These are phyloP conservation scores for Batillaria attramentaria DNA, from an alignment of 1,140 invertebrate species.

Conservation along the genomic window DNA sequence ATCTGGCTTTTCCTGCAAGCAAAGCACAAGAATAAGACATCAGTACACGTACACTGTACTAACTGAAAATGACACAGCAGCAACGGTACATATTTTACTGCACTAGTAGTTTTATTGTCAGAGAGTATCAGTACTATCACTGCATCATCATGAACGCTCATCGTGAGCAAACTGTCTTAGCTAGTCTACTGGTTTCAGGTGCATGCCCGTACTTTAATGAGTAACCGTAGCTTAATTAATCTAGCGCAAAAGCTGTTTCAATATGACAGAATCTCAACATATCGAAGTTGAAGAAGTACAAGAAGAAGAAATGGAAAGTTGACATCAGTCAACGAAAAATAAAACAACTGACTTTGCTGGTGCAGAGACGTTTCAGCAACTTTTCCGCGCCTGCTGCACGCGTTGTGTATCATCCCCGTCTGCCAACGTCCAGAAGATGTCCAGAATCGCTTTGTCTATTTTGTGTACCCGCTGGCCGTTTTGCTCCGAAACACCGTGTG, in stretches of 20 bases:
- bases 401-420: slow-evolving; percentile 42
- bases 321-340: background rate
- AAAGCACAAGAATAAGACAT: background rate
- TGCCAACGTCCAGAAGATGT: slow-evolving; percentile 44
- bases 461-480: slow-evolving; percentile 15
- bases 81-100: background rate
- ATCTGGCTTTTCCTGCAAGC: slow-evolving; percentile 4
- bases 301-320: slow-evolving; percentile 8
- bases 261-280: background rate
- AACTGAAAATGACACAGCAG: background rate
- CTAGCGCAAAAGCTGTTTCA: background rate
- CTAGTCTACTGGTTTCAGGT: too few species aligned
- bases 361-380: slow-evolving; percentile 28
- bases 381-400: too few species aligned
- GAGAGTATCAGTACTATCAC: background rate
- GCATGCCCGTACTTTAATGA: too few species aligned
- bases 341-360: slow-evolving; percentile 10
- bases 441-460: slow-evolving; percentile 36
- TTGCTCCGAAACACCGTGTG: background rate
- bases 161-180: background rate
- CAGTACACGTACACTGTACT: background rate
- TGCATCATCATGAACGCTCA: too few species aligned
- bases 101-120: background rate
- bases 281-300: background rate
- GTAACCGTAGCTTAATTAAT: background rate